Percentiles rank a stretch among this genome's conserved stretches.
Evolutionary conservation across 2,888 invertebrate genomes (phyloP).

Genomic region (Rhingia rostrata): DNA sequence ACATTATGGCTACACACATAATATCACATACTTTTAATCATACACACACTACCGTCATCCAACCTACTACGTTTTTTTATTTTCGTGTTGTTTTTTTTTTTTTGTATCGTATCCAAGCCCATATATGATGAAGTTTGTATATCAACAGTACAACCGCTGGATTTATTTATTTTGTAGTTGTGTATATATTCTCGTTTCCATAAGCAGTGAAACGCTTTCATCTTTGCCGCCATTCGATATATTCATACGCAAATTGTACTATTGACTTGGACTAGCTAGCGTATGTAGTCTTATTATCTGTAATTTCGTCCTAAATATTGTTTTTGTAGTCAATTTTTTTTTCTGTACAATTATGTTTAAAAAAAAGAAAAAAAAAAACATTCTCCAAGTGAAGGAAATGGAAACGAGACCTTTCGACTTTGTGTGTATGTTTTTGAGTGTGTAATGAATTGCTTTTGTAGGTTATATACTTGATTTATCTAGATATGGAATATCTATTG

Average conservation of each 20-base stretch:
- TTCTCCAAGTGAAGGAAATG: no score
- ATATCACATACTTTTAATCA: constrained; percentile 6
- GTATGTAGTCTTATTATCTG: constrained; percentile 28
- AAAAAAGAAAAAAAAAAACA: neutral
- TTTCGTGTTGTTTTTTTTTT: neutral
- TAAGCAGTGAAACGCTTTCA: constrained; percentile 48
- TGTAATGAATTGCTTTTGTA: neutral
- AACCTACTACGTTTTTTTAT: constrained; percentile 10
- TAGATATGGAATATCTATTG: neutral
- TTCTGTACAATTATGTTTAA: constrained; percentile 1
- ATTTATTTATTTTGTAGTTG: constrained; percentile 45
- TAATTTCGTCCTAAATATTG: constrained; percentile 36
- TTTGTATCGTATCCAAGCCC: constrained; percentile 26
- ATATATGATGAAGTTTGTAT: constrained; percentile 49
- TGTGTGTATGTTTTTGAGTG: no score
- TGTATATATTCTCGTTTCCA: constrained; percentile 19
- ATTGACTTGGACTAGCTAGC: constrained; percentile 45
- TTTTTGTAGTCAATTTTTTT: neutral
- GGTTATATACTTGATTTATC: neutral
- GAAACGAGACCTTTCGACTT: no score
- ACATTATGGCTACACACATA: constrained; percentile 7
- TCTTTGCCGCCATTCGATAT: constrained; percentile 62
- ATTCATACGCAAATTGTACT: constrained; percentile 51
- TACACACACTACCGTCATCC: constrained; percentile 19
- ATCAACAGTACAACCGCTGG: constrained; percentile 49